Base-by-base conservation (phyloP, 1,140 invertebrate species). In the Bombus terrestris region DNA sequence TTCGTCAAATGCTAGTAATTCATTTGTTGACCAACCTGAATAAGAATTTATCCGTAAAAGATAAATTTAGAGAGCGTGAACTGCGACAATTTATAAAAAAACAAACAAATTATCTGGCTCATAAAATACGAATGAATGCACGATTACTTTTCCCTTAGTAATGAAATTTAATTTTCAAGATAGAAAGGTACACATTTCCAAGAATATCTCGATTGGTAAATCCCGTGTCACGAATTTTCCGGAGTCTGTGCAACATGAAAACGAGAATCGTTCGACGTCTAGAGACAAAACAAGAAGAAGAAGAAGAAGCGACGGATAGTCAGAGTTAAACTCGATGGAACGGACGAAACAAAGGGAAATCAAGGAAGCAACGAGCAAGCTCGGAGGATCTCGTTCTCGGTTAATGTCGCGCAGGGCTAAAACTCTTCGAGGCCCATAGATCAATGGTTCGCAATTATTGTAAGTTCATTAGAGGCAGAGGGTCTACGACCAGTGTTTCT, bases 391-490 rank as follows among this genome's bases (percentile, higher is more conserved):
- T 32, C 71, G 62, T 64, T 18, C 73, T 85, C 77, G 53, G 77
- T 87, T 89, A 92, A 92, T 89, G 82, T 91, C 90, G 83, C 75
- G 86, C 80, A 92, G 83, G 86, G 82, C 81, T 62, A 89, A 87
- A 93, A 93, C 93, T 94, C 92, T 93, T 93, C 92, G 91, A 92
- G 64, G 3, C 88, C 92, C 93, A 95, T 94, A 94, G 94, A 95
- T 95, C 94, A 94, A 95, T 95, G 93, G 94, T 91, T 95, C 93
- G 94, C 92, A 95, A 95, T 95, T 95, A 95, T 95, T 94, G 95
- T 94, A 95, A 95, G 94, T 94, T 95, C 94, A 94, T 95, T 95
- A 94, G 93, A 95, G 89, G 92, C 89, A 88, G 87, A 76, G 81
- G 79, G 83, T 83, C 74, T 85, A 81, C 59, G 57, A 53, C 77